Percentiles rank a stretch among this genome's conserved stretches.
Evolutionary conservation across 1,140 invertebrate genomes (phyloP).

Genomic region (Spodoptera frugiperda): DNA sequence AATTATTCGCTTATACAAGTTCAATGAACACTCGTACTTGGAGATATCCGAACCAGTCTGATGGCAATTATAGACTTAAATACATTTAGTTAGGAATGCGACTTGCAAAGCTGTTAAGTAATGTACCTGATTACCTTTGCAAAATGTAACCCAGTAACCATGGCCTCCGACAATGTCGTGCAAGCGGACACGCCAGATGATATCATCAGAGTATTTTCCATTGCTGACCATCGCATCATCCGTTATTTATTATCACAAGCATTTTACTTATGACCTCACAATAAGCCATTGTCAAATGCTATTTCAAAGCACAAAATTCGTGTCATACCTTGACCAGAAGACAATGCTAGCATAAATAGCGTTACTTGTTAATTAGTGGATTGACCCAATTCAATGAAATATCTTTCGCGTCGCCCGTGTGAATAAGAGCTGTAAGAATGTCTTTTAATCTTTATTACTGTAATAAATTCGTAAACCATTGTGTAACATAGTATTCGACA

Average conservation of each 20-base stretch:
- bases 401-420: constrained; percentile 20
- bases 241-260: constrained; percentile 38
- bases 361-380: constrained; percentile 28
- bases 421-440: constrained; percentile 19
- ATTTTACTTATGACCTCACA: constrained; percentile 29
- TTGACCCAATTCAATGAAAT: constrained; percentile 34
- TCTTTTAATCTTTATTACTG: constrained; percentile 27
- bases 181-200: constrained; percentile 52
- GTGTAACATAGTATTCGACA: constrained; percentile 14
- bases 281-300: constrained; percentile 37
- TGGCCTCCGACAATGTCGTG: constrained; percentile 51
- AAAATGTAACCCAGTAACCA: constrained; percentile 54
- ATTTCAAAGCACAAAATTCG: constrained; percentile 35
- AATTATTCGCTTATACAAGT: constrained; percentile 43
- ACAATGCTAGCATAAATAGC: constrained; percentile 28
- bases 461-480: constrained; percentile 18
- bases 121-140: constrained; percentile 46
- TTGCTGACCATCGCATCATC: constrained; percentile 50
- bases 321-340: constrained; percentile 36
- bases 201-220: constrained; percentile 50
- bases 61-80: constrained; percentile 6
- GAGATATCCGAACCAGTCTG: constrained; percentile 35
- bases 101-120: constrained; percentile 32
- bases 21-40: constrained; percentile 39
- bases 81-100: constrained; percentile 16